Evolutionary conservation across 2,797 vertebrate species (phyloP).

Genomic region (Malurus splendens): DNA sequence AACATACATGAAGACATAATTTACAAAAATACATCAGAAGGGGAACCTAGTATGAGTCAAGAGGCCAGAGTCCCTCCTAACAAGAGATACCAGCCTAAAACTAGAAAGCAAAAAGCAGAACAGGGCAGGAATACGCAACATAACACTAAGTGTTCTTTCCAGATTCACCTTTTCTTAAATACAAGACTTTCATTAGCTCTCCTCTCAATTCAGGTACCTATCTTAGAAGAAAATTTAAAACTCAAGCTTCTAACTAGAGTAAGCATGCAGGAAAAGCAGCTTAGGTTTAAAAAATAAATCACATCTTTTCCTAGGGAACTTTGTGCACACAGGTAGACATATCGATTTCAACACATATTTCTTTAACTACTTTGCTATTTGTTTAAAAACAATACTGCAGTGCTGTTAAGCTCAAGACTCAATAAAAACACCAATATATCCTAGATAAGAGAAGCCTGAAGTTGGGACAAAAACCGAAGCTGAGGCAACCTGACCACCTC

Average conservation of each 20-base stretch:
- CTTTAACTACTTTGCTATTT: background rate
- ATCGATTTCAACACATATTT: background rate
- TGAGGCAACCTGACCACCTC: background rate
- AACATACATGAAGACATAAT: accelerated
- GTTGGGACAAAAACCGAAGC: background rate
- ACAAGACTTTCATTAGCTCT: background rate
- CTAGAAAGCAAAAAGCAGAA: background rate
- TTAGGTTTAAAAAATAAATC: background rate
- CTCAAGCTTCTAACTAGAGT: background rate
- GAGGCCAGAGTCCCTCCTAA: background rate
- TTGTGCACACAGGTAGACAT: background rate
- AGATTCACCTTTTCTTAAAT: background rate
- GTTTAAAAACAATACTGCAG: background rate
- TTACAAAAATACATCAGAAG: background rate
- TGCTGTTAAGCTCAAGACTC: background rate
- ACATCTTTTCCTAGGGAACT: background rate
- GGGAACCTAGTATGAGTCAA: background rate
- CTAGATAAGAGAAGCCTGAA: background rate
- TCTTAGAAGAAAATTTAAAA: background rate
- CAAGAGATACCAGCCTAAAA: background rate
- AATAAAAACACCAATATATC: background rate
- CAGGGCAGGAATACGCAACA: background rate
- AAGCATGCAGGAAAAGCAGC: background rate
- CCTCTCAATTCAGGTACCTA: background rate
- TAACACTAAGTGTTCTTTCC: too few species aligned